Evolutionary conservation across 2,797 vertebrate species (phyloP).

Genomic region (Hemitrygon akajei): DNA sequence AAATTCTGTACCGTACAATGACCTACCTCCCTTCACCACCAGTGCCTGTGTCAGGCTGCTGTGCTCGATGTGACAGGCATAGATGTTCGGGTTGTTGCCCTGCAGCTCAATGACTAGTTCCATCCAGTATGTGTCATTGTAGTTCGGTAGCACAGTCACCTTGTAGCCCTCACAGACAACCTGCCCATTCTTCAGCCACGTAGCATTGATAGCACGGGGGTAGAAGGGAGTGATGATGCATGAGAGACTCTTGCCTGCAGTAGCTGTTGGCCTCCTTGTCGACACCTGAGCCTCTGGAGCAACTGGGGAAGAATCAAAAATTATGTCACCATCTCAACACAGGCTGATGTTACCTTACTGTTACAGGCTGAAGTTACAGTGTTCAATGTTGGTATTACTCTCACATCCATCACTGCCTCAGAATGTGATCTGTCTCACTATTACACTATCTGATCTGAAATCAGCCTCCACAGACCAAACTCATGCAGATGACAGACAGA

Average conservation of each 20-base stretch:
- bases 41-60: neutral
- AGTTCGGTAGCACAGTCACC: neutral
- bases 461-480: no score
- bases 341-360: no score
- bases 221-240: conserved; percentile 19
- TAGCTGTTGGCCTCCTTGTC: no score
- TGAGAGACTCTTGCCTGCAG: neutral
- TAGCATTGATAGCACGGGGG: neutral
- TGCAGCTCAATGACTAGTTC: neutral
- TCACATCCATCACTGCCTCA: no score
- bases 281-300: neutral
- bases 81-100: neutral
- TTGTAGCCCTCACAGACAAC: neutral
- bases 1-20: neutral
- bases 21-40: neutral
- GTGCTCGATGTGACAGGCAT: neutral
- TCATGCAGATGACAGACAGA: no score
- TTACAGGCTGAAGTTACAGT: no score
- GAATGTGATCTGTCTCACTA: no score
- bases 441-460: no score
- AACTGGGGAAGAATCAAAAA: neutral
- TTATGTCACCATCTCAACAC: neutral
- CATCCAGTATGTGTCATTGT: neutral
- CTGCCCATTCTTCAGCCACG: neutral
- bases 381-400: no score